phyloP scores from a whole-genome alignment of 2,797 vertebrate species.

The Vireo griseus region DNA sequence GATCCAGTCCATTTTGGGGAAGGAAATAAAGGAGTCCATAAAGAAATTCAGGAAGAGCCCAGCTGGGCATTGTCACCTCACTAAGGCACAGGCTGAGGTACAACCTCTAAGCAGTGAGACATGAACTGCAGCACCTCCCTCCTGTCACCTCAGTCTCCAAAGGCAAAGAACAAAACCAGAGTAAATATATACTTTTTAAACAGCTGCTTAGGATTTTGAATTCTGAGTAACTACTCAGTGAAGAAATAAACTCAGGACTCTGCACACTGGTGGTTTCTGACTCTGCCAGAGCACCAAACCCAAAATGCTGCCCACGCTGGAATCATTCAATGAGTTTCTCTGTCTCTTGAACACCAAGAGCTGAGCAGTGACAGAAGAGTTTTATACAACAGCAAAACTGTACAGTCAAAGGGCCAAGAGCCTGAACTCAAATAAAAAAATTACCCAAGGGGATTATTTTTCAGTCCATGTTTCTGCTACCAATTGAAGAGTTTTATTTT shows the following conservation, averaged over 20 bases:
- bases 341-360: not conserved
- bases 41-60: not conserved
- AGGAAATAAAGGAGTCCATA: not conserved
- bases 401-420: not conserved
- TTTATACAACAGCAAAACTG: not conserved
- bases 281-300: not conserved
- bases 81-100: not conserved
- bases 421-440: not conserved
- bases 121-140: not conserved
- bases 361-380: not conserved
- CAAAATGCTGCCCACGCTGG: not conserved
- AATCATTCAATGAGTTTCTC: not conserved
- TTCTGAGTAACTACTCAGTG: not conserved
- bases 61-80: not conserved
- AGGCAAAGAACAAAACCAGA: not conserved
- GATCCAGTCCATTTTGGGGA: not conserved
- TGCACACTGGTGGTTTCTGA: not conserved
- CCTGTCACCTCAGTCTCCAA: not conserved
- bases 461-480: not conserved
- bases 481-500: not conserved
- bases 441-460: not conserved
- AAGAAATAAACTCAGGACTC: not conserved
- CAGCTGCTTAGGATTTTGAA: not conserved
- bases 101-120: not conserved
- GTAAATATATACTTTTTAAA: not conserved